Evolutionary conservation across 2,888 invertebrate species (phyloP).

Genomic region (Hirtodrosophila histrioides): DNA sequence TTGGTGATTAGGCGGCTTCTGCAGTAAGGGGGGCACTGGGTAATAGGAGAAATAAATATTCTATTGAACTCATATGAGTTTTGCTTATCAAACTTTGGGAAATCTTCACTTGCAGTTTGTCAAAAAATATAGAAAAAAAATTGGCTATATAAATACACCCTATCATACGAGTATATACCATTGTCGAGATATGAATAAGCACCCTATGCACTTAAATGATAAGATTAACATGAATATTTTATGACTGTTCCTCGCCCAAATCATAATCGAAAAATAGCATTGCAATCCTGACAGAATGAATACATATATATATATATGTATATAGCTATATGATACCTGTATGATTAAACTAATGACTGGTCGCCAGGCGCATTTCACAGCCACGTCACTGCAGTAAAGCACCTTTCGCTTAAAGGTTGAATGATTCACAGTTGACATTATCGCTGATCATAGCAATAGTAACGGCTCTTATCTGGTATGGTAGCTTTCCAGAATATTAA

Average conservation of each 20-base stretch:
- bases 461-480: constrained; percentile 32
- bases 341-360: constrained; percentile 36
- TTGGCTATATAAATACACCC: constrained; percentile 15
- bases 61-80: constrained; percentile 9
- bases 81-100: constrained; percentile 48
- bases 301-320: too few species aligned
- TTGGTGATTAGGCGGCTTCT: constrained; percentile 16
- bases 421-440: constrained; percentile 34
- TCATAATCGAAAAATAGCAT: constrained; percentile 12
- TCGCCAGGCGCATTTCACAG: too few species aligned
- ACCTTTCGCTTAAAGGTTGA: constrained; percentile 6
- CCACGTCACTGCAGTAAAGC: too few species aligned
- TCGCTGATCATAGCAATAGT: constrained; percentile 17
- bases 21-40: background rate
- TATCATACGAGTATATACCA: constrained; percentile 31
- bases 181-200: constrained; percentile 36
- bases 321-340: constrained; percentile 2
- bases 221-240: constrained; percentile 56
- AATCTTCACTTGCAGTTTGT: constrained; percentile 56
- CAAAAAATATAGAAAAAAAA: constrained; percentile 30
- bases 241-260: constrained; percentile 30
- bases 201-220: constrained; percentile 53
- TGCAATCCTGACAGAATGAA: constrained; percentile 22
- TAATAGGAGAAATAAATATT: background rate
- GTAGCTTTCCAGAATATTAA: constrained; percentile 44